These are phyloP conservation scores for Donacobius atricapilla DNA, from an alignment of 2,113 vertebrate species.

Conservation along the genomic window DNA sequence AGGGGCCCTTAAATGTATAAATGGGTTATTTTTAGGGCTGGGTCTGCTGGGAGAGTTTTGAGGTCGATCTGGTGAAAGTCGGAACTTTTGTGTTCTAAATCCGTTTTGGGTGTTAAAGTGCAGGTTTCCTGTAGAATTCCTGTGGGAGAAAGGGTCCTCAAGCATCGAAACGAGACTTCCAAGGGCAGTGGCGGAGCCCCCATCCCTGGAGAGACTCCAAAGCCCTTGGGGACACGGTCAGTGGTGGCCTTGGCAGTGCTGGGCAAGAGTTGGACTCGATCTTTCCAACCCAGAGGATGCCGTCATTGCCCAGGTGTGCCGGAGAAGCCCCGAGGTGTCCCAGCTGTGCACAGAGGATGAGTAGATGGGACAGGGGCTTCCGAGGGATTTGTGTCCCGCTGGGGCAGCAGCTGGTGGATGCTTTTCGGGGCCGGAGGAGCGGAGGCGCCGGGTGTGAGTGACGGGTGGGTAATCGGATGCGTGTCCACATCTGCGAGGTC, in stretches of 20 bases:
- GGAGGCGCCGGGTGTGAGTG: neutral
- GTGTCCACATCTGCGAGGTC: neutral
- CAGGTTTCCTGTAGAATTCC: neutral
- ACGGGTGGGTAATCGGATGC: neutral
- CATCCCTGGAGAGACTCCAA: too few species aligned
- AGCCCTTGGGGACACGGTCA: neutral
- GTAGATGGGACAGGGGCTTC: neutral
- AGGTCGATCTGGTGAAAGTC: neutral
- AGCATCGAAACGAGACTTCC: neutral
- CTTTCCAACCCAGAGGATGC: neutral
- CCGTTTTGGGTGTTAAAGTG: neutral
- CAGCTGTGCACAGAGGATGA: neutral
- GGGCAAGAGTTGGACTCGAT: too few species aligned
- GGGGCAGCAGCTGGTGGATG: neutral
- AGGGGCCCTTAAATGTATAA: neutral
- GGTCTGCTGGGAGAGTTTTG: neutral
- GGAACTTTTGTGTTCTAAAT: neutral
- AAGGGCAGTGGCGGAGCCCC: fast-evolving
- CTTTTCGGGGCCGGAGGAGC: neutral
- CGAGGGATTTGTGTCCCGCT: neutral
- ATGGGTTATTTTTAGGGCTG: neutral
- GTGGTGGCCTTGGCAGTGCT: neutral
- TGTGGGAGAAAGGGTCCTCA: fast-evolving
- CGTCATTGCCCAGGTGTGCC: fast-evolving
- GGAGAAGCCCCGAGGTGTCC: neutral